A percentile compares a stretch with the other conserved stretches of the same genome.
Evolutionary conservation across 2,888 invertebrate genomes (phyloP).

Genomic region (Lacanobia wlatinum): DNA sequence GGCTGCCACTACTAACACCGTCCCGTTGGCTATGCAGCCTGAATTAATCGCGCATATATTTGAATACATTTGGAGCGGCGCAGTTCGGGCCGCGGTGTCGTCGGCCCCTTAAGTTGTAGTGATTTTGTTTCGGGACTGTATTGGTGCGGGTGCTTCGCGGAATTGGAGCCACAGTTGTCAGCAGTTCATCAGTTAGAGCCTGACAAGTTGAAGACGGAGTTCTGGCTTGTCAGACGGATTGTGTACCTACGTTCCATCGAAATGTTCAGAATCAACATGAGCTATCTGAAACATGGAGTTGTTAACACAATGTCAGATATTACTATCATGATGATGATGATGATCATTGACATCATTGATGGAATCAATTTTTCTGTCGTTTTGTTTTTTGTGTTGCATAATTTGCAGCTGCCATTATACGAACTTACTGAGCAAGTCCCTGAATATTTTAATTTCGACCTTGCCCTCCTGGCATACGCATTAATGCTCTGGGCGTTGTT

Average conservation of each 20-base stretch:
- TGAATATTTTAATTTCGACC: conserved; percentile 35
- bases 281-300: neutral
- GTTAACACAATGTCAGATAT: neutral
- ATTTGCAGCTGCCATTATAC: neutral
- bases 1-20: conserved; percentile 91
- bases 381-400: neutral
- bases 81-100: conserved; percentile 86
- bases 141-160: conserved; percentile 50
- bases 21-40: conserved; percentile 90
- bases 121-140: conserved; percentile 81
- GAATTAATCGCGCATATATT: conserved; percentile 92
- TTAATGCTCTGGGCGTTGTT: neutral
- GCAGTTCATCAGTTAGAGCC: conserved; percentile 26
- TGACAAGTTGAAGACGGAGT: neutral
- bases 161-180: conserved; percentile 36
- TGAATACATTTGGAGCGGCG: conserved; percentile 88
- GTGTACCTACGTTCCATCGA: neutral
- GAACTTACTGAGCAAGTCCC: conserved; percentile 14
- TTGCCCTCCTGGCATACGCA: conserved; percentile 16
- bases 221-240: conserved; percentile 6
- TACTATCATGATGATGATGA: neutral
- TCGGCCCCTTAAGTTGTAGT: conserved; percentile 89
- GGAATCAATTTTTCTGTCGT: neutral
- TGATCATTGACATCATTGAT: neutral
- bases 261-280: neutral